A percentile compares a stretch with the other conserved stretches of the same genome.
phyloP scores from a whole-genome alignment of 1,140 invertebrate genomes.

The Drosophila santomea region DNA sequence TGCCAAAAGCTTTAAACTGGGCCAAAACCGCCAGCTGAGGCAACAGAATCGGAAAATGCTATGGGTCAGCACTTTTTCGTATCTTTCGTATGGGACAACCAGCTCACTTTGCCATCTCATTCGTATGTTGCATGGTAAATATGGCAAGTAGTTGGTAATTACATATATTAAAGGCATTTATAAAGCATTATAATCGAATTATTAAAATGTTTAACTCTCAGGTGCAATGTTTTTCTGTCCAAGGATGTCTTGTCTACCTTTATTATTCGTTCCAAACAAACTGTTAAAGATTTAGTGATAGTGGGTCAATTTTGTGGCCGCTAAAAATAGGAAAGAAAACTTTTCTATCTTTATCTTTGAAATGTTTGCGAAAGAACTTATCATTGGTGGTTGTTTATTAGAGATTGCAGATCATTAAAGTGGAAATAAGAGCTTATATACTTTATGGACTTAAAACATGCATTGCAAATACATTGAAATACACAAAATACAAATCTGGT shows the following conservation, averaged over 20 bases:
- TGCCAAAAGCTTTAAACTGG: conserved; percentile 15
- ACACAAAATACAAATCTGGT: too few species aligned
- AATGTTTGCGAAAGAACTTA: conserved; percentile 10
- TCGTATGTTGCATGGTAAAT: not conserved
- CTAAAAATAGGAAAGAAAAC: not conserved
- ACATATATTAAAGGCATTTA: not conserved
- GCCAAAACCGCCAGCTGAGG: conserved; percentile 12
- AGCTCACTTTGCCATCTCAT: not conserved
- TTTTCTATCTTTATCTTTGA: conserved; percentile 8
- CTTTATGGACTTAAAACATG: not conserved
- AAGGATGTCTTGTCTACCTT: not conserved
- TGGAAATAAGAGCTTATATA: not conserved
- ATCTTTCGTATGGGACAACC: not conserved
- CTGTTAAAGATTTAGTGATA: not conserved
- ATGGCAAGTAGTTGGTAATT: not conserved
- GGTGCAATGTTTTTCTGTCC: too few species aligned
- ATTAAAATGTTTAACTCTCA: too few species aligned
- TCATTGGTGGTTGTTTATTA: conserved; percentile 1
- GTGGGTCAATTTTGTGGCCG: not conserved
- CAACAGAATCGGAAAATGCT: conserved; percentile 8
- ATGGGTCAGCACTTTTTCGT: conserved; percentile 13
- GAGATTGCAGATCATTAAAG: not conserved
- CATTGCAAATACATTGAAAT: too few species aligned
- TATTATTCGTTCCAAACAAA: conserved; percentile 4
- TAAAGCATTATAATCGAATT: not conserved